phyloP scores from a whole-genome alignment of 2,797 vertebrate species.

The Pipistrellus kuhlii region DNA sequence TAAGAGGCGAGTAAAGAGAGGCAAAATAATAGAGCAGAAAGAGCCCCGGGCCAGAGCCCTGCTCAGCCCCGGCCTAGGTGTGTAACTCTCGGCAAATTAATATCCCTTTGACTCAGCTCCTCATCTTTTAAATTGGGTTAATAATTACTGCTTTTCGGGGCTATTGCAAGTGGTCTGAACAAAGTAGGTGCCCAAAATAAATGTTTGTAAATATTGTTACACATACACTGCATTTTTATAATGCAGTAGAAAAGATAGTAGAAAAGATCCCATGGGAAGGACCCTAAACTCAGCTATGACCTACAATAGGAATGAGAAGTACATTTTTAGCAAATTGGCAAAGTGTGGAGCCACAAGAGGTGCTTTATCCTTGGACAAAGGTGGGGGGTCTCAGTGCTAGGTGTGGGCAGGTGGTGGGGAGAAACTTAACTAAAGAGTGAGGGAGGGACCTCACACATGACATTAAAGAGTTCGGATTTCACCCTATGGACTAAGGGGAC shows the following conservation, averaged over 20 bases:
- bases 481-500: neutral
- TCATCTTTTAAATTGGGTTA: neutral
- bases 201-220: neutral
- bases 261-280: neutral
- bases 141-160: constrained; percentile 10
- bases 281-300: neutral
- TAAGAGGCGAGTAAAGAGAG: neutral
- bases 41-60: neutral
- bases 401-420: neutral
- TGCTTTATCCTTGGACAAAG: neutral
- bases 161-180: neutral
- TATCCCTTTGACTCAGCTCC: neutral
- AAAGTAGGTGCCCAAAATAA: neutral
- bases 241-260: no score
- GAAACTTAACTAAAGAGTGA: neutral
- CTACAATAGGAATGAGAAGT: neutral
- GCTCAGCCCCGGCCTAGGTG: neutral
- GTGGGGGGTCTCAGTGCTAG: neutral
- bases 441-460: neutral
- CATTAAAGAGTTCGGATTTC: neutral
- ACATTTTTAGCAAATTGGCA: neutral
- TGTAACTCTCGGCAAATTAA: neutral
- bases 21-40: neutral
- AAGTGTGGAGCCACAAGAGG: neutral
- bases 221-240: neutral